Evolutionary conservation across 2,113 vertebrate genomes (phyloP), one percentile per base, ranked within the genome.

Genomic region (Bujurquina vittata): DNA sequence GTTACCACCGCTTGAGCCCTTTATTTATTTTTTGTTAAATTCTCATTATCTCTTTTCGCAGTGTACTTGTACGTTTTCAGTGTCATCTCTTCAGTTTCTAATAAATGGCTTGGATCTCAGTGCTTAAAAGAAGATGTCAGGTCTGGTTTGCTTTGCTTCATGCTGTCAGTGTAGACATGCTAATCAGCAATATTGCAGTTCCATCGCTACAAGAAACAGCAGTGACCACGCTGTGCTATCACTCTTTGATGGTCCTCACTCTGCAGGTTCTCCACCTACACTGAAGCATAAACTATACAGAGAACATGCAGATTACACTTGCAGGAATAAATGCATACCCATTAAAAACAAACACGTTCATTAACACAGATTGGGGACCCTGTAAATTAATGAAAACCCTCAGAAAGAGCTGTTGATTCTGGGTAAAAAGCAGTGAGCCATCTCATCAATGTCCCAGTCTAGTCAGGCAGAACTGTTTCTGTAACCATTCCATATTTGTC

Each of bases 401-500:
- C 63, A 31, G 56, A 77, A 79, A 55, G 54, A 52, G 80, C 77
- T 61, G 61, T 46, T 63, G 81, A 88, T 83, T 84, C 78, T 79
- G 72, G 77, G 84, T 85, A 73, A 89, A 37, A 87, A 29, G 84
- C 84, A 67, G 62, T 89, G 58, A 88, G 83, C 88, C 74, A 63
- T 87, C 79, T 90, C 85, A 89, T 90, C 81, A 69, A 65, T 89
- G 88, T 92, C 85, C 81, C 74, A 12, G 58, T 83, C 79, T 85
- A 79, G 78, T 91, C 86, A 87, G 87, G 90, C 89, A 84, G 85
- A 93, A 91, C 59, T 46, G 54, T 83, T 62, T 75, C 81, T 92
- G 84, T 87, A 89, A 81, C 80, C 40, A 22, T 87, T 89, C 86
- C 85, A 84, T 87, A 79, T 86, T 85, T 81, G 52, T 79, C 79